phyloP scores from a whole-genome alignment of 2,888 invertebrate genomes.

The Nemoura dubitans region DNA sequence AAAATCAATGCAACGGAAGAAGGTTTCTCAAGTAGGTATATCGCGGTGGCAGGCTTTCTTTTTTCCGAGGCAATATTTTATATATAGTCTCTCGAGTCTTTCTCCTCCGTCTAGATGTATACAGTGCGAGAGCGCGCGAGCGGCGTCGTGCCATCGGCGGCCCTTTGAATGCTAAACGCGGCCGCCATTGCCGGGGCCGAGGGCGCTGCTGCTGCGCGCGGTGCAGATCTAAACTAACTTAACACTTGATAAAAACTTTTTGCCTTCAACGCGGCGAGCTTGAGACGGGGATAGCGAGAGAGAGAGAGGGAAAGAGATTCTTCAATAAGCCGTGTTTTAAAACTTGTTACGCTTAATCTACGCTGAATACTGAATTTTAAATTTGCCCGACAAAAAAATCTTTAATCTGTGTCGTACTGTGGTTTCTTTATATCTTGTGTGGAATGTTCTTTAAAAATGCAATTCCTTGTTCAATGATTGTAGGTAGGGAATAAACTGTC shows the following conservation, averaged over 20 bases:
- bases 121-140: too few species aligned
- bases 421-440: not conserved
- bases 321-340: conserved; percentile 30
- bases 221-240: conserved; percentile 35
- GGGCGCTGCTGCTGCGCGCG: not conserved
- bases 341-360: conserved; percentile 34
- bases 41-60: not conserved
- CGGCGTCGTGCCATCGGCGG: not conserved
- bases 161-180: conserved; percentile 32
- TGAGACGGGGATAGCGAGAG: too few species aligned
- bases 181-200: too few species aligned
- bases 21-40: conserved; percentile 19
- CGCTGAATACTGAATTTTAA: conserved; percentile 23
- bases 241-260: conserved; percentile 38
- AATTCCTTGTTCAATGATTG: too few species aligned
- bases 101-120: not conserved
- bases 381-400: conserved; percentile 8
- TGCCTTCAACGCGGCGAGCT: not conserved
- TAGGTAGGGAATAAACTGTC: too few species aligned
- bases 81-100: conserved; percentile 30
- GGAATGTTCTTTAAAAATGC: too few species aligned
- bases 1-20: conserved; percentile 39
- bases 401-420: not conserved
- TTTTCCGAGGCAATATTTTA: conserved; percentile 34
- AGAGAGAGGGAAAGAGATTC: too few species aligned